Evolutionary conservation across 2,888 invertebrate species (phyloP).

Genomic region (Tetrapedia diversipes): DNA sequence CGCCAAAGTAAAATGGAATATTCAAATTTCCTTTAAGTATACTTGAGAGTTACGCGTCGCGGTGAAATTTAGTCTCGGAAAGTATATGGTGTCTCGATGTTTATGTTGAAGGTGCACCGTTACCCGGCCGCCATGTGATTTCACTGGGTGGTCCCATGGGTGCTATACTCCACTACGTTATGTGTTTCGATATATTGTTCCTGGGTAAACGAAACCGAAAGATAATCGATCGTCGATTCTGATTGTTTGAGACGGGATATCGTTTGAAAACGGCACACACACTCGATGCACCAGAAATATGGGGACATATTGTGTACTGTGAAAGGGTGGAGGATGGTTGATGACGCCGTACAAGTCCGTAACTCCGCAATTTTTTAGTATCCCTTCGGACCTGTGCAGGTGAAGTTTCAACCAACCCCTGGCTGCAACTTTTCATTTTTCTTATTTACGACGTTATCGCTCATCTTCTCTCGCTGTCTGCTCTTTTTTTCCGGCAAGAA

Average conservation of each 20-base stretch:
- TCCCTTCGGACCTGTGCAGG: neutral
- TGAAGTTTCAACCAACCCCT: neutral
- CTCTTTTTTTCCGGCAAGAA: neutral
- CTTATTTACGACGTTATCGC: slow-evolving; percentile 1
- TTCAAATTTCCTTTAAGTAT: too few species aligned
- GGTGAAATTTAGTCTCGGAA: too few species aligned
- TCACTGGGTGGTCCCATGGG: neutral
- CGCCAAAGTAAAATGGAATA: too few species aligned
- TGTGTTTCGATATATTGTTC: neutral
- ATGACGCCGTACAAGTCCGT: neutral
- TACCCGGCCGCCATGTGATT: neutral
- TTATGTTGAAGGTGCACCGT: neutral
- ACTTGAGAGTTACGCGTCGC: too few species aligned
- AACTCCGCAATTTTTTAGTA: neutral
- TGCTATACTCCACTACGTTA: neutral
- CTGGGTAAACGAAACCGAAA: neutral
- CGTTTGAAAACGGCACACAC: neutral
- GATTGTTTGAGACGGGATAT: neutral
- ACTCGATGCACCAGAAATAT: neutral
- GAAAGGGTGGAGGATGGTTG: too few species aligned
- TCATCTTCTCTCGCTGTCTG: neutral
- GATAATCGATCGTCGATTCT: neutral
- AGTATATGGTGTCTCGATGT: neutral
- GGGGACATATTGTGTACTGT: neutral
- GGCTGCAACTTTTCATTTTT: slow-evolving; percentile 5